These are phyloP conservation scores for Synodontis membranacea DNA, from an alignment of 2,113 vertebrate species.

Conservation along the genomic window DNA sequence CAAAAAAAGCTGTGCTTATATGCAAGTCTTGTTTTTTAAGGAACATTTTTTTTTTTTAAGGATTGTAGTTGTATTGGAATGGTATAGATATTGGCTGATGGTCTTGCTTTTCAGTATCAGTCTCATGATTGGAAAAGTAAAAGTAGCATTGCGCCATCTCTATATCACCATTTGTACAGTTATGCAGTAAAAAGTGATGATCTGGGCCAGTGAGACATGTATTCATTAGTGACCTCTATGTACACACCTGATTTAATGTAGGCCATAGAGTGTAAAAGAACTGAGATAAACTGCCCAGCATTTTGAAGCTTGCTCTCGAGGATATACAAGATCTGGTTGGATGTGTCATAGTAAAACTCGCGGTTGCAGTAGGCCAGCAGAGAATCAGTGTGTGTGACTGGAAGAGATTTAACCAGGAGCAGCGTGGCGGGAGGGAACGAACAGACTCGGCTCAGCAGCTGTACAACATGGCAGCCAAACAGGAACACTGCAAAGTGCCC, in stretches of 20 bases:
- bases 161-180: too few species aligned
- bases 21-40: neutral
- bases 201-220: neutral
- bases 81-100: neutral
- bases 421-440: conserved; percentile 69
- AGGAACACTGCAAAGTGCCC: conserved; percentile 73
- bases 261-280: conserved; percentile 76
- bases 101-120: neutral
- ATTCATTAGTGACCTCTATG: neutral
- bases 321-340: conserved; percentile 78
- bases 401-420: conserved; percentile 72
- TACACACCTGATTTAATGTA: conserved; percentile 72
- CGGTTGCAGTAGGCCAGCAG: conserved; percentile 62
- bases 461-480: conserved; percentile 76
- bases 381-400: conserved; percentile 55
- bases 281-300: conserved; percentile 73
- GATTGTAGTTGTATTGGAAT: neutral
- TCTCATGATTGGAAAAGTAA: neutral
- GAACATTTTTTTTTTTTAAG: neutral
- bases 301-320: conserved; percentile 70
- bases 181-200: neutral
- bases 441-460: conserved; percentile 63
- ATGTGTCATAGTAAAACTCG: conserved; percentile 75
- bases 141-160: neutral
- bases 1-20: neutral